Conservation (phyloP, 2,797 vertebrate genomes). For the Xiphorhynchus erythropygius region DNA sequence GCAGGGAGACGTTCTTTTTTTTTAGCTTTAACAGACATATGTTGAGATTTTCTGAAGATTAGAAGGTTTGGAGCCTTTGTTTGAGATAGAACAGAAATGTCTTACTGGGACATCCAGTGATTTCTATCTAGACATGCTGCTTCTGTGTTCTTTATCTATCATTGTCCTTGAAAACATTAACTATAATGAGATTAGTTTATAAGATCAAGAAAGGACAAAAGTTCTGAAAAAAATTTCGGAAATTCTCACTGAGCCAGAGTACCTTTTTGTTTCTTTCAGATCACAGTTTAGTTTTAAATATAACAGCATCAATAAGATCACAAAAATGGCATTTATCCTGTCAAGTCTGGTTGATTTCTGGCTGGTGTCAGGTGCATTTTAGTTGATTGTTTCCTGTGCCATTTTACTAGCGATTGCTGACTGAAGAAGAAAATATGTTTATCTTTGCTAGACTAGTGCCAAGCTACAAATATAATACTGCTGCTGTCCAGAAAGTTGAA, state of each 20-base stretch:
- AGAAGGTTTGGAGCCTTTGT: background rate
- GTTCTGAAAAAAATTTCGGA: background rate
- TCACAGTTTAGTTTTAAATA: background rate
- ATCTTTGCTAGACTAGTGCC: background rate
- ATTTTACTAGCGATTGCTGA: background rate
- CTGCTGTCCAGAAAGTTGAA: background rate
- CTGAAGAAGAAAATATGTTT: background rate
- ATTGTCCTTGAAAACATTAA: background rate
- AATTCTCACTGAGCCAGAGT: background rate
- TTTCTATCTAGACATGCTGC: background rate
- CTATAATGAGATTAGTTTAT: background rate
- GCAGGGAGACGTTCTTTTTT: background rate
- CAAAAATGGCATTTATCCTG: background rate
- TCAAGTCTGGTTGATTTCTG: background rate
- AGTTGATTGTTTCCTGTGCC: background rate
- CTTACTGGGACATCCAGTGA: background rate
- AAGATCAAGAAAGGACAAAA: background rate
- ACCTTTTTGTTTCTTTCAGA: background rate
- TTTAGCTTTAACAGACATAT: background rate
- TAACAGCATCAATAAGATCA: background rate
- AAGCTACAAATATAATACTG: background rate
- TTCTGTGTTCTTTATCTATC: background rate
- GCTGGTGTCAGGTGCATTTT: background rate
- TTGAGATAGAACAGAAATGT: background rate
- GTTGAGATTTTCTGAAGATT: background rate